Base-by-base conservation (phyloP, 2,888 invertebrate species). In the Lathronympha strigana region DNA sequence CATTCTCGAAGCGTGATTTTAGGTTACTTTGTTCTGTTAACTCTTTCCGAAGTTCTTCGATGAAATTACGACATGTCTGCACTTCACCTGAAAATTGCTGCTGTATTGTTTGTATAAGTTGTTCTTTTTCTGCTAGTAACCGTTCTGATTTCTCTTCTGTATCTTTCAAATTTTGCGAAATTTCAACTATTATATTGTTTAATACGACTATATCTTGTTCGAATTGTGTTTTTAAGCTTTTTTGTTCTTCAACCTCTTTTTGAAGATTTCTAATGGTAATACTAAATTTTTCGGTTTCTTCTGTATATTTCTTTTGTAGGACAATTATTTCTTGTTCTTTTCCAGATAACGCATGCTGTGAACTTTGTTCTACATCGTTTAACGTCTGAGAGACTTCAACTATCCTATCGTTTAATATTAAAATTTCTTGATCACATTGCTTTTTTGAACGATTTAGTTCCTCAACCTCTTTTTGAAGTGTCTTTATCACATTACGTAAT, bases 101-200 rank as follows among this genome's bases (percentile, higher is more conserved):
- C 17, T 43, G 9, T 19, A 43, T 8, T 43, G 43, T 43, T 9
- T 43, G 45, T 45, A 45, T 45, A 19, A 21, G 21, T 45, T 21
- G 45, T 45, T 45, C 21, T 13, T 45, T 45, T 45, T 45, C 45
- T 45, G 15, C 13, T 21, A 45, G 21, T 13, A 13, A 21, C 21
- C 9, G 45, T 45, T 45, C 15, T 45, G 45, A 45, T 5, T 45
- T 45, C 4, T 45, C 45, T 2, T 45, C 21, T 21, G 19, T 45
- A 21, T 45, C 13, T 21, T 45, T 45, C 9, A 45, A 21, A 21
- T 21, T 45, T 15, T 84, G 87, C 68, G 86, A 87, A 21, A 90
- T 69, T 76, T 89, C 87, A 76, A 84, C 86, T 2, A 89, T 80
- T 69, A 86, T 81, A 71, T 85, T 87, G 61, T 85, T 87, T 4